Percentiles rank a stretch among this genome's conserved stretches.
phyloP scores from a whole-genome alignment of 2,888 invertebrate species.

The Hyppa rectilinea region DNA sequence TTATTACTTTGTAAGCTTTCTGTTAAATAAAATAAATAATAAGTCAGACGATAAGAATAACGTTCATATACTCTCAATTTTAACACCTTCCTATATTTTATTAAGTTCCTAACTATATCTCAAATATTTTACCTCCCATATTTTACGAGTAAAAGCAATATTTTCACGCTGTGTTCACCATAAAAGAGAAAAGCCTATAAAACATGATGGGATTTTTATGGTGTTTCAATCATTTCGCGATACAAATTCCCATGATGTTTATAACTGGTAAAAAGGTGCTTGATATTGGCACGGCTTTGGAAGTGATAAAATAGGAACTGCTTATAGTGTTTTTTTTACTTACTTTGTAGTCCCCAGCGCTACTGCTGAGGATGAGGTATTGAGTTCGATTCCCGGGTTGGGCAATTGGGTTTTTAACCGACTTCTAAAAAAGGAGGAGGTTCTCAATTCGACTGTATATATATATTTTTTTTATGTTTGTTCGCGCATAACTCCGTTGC shows the following conservation, averaged over 20 bases:
- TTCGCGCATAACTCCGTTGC: too few species aligned
- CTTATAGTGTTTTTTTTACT: neutral
- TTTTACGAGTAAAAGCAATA: slow-evolving; percentile 58
- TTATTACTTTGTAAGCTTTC: too few species aligned
- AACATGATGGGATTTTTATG: slow-evolving; percentile 62
- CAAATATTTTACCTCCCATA: slow-evolving; percentile 44
- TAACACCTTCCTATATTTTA: slow-evolving; percentile 59
- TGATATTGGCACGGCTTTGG: slow-evolving; percentile 14
- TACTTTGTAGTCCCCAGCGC: too few species aligned
- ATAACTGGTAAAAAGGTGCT: slow-evolving; percentile 46
- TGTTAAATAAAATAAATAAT: too few species aligned
- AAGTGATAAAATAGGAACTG: slow-evolving; percentile 21
- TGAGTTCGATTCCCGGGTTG: too few species aligned
- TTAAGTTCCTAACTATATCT: slow-evolving; percentile 58
- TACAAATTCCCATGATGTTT: slow-evolving; percentile 65
- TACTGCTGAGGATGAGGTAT: too few species aligned
- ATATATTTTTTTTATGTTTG: too few species aligned
- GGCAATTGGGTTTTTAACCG: too few species aligned
- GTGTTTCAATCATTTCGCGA: slow-evolving; percentile 62
- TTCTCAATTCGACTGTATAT: too few species aligned
- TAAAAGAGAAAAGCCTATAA: slow-evolving; percentile 63
- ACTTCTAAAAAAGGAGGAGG: too few species aligned
- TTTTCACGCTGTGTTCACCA: slow-evolving; percentile 53
- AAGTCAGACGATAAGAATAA: slow-evolving; percentile 15
- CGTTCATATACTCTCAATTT: slow-evolving; percentile 18